phyloP scores from a whole-genome alignment of 2,888 invertebrate species.

The Heliconius charithonia region DNA sequence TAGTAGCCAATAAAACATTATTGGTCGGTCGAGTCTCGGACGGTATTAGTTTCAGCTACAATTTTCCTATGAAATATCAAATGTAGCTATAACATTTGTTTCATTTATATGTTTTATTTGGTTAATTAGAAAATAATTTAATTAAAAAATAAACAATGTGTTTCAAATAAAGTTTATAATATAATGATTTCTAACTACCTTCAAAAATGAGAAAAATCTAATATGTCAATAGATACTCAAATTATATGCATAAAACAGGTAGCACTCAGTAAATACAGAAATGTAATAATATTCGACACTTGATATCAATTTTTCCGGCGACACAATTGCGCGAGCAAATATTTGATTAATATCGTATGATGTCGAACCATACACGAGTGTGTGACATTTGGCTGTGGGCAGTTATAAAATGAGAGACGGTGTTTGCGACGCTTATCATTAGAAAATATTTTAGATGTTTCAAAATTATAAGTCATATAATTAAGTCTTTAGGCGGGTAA shows the following conservation, averaged over 20 bases:
- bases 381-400: neutral
- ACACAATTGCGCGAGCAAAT: conserved; percentile 21
- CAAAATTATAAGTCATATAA: too few relatives aligned
- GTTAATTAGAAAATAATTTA: neutral
- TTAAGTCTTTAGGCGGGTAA: too few relatives aligned
- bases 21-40: conserved; percentile 36
- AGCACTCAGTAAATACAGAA: neutral
- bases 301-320: conserved; percentile 25
- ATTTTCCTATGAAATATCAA: conserved; percentile 31
- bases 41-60: conserved; percentile 35
- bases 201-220: neutral
- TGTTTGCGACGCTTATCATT: neutral
- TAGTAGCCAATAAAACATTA: conserved; percentile 39
- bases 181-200: neutral
- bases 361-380: conserved; percentile 20
- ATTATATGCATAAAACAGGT: neutral
- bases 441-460: neutral
- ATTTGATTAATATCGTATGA: conserved; percentile 31
- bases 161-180: neutral
- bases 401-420: neutral
- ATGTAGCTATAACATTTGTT: neutral
- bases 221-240: neutral
- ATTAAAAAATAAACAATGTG: neutral
- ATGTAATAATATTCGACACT: conserved; percentile 24
- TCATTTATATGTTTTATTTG: neutral